phyloP scores from a whole-genome alignment of 2,888 invertebrate genomes.

The Folsomia candida region DNA sequence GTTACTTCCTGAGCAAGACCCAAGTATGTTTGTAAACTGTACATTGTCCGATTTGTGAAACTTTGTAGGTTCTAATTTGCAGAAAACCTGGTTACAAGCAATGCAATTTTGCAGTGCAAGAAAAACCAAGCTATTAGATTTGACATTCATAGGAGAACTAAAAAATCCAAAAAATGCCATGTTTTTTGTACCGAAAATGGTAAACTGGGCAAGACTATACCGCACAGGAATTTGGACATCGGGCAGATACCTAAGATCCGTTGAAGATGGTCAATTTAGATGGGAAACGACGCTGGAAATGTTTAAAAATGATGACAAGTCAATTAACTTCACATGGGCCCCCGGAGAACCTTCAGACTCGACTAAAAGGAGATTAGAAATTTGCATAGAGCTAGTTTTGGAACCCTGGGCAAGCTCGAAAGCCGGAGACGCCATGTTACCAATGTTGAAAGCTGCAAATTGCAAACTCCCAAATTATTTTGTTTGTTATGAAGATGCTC shows the following conservation, averaged over 20 bases:
- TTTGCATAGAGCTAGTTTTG: neutral
- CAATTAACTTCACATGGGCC: neutral
- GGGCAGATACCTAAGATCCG: neutral
- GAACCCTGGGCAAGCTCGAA: neutral
- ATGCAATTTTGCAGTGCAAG: neutral
- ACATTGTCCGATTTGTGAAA: neutral
- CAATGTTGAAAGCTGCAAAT: neutral
- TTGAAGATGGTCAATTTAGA: neutral
- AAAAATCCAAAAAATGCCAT: neutral
- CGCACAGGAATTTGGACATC: neutral
- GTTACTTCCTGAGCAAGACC: neutral
- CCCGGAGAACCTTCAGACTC: neutral
- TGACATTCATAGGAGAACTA: neutral
- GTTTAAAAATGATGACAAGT: neutral
- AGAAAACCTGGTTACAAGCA: constrained; percentile 4
- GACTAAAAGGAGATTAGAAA: neutral
- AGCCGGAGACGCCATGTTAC: neutral
- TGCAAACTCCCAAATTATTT: neutral
- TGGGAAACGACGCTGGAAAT: neutral
- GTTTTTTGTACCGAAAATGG: neutral
- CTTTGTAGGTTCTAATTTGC: neutral
- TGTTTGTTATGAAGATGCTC: constrained; percentile 8
- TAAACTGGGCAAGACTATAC: neutral
- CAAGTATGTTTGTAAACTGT: constrained; percentile 1
- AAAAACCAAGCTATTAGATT: neutral